phyloP scores from a whole-genome alignment of 2,113 vertebrate species.

The Chunga burmeisteri region DNA sequence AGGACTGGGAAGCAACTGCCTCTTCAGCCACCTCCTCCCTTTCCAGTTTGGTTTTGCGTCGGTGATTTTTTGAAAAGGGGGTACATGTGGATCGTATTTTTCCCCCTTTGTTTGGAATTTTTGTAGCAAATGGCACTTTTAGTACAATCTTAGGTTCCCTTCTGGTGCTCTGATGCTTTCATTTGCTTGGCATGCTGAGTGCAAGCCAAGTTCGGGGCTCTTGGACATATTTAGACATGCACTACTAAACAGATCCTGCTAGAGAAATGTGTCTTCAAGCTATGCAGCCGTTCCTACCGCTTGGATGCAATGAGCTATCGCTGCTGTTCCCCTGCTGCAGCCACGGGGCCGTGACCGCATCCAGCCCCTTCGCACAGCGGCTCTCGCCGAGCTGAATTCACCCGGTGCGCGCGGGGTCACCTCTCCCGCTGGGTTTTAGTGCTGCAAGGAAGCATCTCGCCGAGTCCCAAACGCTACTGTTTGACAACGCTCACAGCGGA shows the following conservation, averaged over 20 bases:
- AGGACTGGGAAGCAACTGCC: not conserved
- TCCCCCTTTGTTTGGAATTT: not conserved
- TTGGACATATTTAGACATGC: constrained; percentile 61
- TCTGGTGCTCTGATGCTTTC: constrained; percentile 37
- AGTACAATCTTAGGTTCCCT: not conserved
- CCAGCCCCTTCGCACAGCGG: not conserved
- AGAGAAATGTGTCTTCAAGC: not conserved
- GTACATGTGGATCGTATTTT: not conserved
- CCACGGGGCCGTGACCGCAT: not conserved
- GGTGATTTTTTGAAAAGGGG: not conserved
- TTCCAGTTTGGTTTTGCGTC: not conserved
- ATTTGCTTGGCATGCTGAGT: constrained; percentile 32
- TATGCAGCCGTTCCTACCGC: not conserved
- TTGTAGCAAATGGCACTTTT: constrained; percentile 1
- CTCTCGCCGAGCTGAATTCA: not conserved
- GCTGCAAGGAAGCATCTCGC: not conserved
- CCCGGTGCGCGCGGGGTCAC: not conserved
- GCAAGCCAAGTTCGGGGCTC: constrained; percentile 44
- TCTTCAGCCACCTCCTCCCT: not conserved
- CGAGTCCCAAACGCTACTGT: not conserved
- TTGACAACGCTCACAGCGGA: fast-evolving
- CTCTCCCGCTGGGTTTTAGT: not conserved
- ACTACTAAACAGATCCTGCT: constrained; percentile 15
- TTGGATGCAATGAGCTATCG: not conserved
- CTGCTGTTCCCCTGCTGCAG: not conserved